Percentiles rank a stretch among this genome's conserved stretches.
phyloP scores from a whole-genome alignment of 2,113 vertebrate species.

The Fukomys damarensis region DNA sequence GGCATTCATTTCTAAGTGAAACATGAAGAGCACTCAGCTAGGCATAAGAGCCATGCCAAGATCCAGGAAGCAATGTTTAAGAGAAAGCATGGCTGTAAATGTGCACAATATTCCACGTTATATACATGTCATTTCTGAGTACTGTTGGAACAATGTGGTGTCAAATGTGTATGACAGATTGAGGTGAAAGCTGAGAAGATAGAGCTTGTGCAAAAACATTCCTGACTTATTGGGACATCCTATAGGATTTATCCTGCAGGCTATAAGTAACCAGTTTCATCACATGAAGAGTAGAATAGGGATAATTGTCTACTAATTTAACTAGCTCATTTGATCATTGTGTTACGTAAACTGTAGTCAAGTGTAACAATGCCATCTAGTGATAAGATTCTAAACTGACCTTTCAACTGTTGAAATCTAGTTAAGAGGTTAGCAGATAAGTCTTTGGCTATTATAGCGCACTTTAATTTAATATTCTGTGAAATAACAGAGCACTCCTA shows the following conservation, averaged over 20 bases:
- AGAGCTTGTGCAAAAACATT: conserved; percentile 92
- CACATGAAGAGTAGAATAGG: conserved; percentile 78
- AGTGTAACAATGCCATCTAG: conserved; percentile 91
- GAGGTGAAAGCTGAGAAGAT: conserved; percentile 97
- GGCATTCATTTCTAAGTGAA: not conserved
- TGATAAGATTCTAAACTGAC: conserved; percentile 72
- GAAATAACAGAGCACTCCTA: conserved; percentile 52
- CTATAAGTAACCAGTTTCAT: conserved; percentile 86
- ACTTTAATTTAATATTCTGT: conserved; percentile 64
- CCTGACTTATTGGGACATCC: conserved; percentile 92
- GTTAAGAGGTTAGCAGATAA: not conserved
- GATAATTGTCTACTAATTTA: conserved; percentile 88
- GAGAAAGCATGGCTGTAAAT: conserved; percentile 92
- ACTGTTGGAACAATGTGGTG: conserved; percentile 94
- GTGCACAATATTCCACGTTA: conserved; percentile 99
- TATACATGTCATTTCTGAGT: conserved; percentile 98
- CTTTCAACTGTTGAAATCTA: not conserved
- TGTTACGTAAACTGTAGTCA: conserved; percentile 77
- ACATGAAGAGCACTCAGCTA: conserved; percentile 72
- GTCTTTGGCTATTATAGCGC: not conserved
- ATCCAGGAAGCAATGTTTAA: conserved; percentile 82
- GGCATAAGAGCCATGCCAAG: conserved; percentile 80
- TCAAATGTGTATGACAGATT: conserved; percentile 99
- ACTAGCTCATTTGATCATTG: conserved; percentile 83
- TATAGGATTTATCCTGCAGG: conserved; percentile 92